Base-by-base conservation (phyloP, 1,140 invertebrate species). In the Gryon sp. region DNA sequence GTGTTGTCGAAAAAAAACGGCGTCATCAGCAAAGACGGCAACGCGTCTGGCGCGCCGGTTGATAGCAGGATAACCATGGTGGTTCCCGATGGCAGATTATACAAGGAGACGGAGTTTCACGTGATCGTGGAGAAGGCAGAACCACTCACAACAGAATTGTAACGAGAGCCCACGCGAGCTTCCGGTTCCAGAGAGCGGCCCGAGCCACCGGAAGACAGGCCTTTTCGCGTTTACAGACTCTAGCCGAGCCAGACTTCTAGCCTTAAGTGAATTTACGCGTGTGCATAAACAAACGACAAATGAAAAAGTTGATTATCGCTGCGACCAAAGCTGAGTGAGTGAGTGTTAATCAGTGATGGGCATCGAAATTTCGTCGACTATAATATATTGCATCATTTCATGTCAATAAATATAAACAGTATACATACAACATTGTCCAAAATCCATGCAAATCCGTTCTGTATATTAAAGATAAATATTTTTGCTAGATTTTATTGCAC, bases 81-180 rank as follows among this genome's bases (percentile, higher is more conserved):
- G 20, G 91, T 95, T 65, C 94, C 94, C 0, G 94, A 95, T 53
- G 92, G 93, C 1, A 91, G 93, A 80, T 93, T 94, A 8, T 96
- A 96, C 85, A 90, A 92, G 80, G 94, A 96, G 86, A 95, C 94
- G 2, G 94, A 96, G 85, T 91, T 96, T 79, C 93, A 95, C 84
- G 93, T 95, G 74, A 92, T 95, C 82, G 93, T 95, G 43, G 94
- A 96, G 89, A 92, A 92, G 81, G 93, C 94, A 6, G 93, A 95
- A 83, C 91, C 95, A 15, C 88, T 95, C 19, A 94, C 93, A 15
- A 95, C 94, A 41, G 92, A 94, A 84, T 91, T 95, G 86, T 94
- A 89, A 91, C 87, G 80, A 83, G 83, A 86, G 53, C 55, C 78
- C 30, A 66, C 82, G 65, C 80, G 81, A 53, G 73, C 79, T 70